phyloP scores from a whole-genome alignment of 2,888 invertebrate genomes.

The Xanthia icteritia region DNA sequence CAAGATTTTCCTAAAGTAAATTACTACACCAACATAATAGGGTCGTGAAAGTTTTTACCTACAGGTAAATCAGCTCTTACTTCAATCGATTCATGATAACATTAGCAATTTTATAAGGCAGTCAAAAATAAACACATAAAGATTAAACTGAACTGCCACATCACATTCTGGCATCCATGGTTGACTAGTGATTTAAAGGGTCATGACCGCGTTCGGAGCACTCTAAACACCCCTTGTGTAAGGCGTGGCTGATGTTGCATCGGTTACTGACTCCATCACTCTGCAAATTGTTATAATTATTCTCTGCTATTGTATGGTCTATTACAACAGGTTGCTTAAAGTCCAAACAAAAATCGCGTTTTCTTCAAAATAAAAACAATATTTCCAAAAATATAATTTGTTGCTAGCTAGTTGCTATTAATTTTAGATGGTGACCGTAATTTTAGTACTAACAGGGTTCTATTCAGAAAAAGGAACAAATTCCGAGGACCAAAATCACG shows the following conservation, averaged over 20 bases:
- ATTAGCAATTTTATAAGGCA: conserved; percentile 67
- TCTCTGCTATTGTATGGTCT: neutral
- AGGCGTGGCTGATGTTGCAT: conserved; percentile 23
- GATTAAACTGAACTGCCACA: neutral
- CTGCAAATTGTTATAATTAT: neutral
- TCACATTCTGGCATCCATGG: neutral
- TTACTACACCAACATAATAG: conserved; percentile 43
- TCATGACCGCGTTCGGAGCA: conserved; percentile 1
- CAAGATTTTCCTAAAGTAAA: conserved; percentile 26
- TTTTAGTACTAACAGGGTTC: neutral
- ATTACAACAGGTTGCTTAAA: neutral
- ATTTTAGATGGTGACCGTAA: neutral
- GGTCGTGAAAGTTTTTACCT: conserved; percentile 70
- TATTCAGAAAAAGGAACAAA: too few species aligned
- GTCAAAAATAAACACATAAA: neutral
- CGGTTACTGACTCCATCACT: conserved; percentile 21
- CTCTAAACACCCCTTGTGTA: conserved; percentile 1
- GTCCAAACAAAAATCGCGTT: too few species aligned
- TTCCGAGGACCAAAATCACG: too few species aligned
- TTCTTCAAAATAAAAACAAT: neutral
- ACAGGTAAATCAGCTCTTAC: conserved; percentile 73
- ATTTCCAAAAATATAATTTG: too few species aligned
- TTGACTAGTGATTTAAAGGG: neutral
- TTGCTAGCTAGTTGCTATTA: too few species aligned
- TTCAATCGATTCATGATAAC: conserved; percentile 76